Percentiles rank a stretch among this genome's conserved stretches.
phyloP scores from a whole-genome alignment of 2,113 vertebrate genomes.

The Acanthisitta chloris region DNA sequence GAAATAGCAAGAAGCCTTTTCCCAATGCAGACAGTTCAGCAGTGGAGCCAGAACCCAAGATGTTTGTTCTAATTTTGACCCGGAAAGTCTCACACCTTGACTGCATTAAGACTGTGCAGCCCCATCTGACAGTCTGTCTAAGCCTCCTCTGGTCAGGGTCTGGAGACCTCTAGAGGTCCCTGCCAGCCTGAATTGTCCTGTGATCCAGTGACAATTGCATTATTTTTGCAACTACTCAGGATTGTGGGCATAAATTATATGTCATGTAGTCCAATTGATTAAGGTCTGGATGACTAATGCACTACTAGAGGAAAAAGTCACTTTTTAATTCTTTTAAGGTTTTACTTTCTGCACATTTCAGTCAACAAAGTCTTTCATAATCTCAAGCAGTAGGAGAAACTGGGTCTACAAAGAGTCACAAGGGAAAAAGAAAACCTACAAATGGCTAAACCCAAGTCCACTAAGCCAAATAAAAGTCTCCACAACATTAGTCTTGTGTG shows the following conservation, averaged over 20 bases:
- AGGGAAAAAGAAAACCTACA: background rate
- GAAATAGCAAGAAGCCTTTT: background rate
- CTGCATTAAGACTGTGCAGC: background rate
- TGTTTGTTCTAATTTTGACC: background rate
- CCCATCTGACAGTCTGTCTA: accelerated
- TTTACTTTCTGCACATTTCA: background rate
- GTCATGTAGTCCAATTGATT: accelerated
- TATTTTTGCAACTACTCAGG: background rate
- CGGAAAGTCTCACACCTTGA: background rate
- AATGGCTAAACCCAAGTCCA: background rate
- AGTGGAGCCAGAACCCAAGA: accelerated
- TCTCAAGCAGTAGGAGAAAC: background rate
- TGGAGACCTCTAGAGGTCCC: background rate
- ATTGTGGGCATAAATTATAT: background rate
- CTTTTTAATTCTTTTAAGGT: background rate
- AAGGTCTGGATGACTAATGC: background rate
- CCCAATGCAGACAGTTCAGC: accelerated
- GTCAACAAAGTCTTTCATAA: background rate
- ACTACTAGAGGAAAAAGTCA: background rate
- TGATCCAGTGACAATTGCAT: background rate
- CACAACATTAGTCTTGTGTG: background rate
- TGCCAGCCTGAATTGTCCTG: background rate
- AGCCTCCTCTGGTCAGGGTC: background rate
- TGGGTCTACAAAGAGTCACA: background rate
- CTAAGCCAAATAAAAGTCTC: background rate